Conservation (phyloP, 2,113 vertebrate genomes). For the Emydocephalus ijimae region DNA sequence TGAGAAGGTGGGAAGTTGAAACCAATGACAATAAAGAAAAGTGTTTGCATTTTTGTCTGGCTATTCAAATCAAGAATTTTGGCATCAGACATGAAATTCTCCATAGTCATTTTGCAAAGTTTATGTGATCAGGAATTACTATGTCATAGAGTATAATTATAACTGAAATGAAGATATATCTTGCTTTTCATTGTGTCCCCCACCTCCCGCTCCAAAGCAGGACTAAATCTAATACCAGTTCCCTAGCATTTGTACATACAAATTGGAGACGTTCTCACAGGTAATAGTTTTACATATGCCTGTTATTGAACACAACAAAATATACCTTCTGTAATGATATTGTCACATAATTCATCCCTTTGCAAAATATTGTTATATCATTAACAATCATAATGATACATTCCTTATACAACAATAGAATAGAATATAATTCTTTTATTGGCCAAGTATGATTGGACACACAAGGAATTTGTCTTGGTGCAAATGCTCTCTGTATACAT, state of each 20-base stretch:
- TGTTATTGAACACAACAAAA: neutral
- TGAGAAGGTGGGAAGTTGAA: neutral
- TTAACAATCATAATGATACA: neutral
- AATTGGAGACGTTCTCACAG: neutral
- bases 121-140: neutral
- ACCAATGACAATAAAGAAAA: neutral
- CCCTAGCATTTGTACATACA: neutral
- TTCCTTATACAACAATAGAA: neutral
- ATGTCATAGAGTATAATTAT: neutral
- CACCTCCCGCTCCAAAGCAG: neutral
- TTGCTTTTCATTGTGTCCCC: neutral
- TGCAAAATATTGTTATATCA: neutral
- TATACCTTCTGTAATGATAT: neutral
- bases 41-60: neutral
- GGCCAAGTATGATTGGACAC: too few relatives aligned
- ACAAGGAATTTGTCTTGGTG: too few relatives aligned
- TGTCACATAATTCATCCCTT: neutral
- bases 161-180: neutral
- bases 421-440: too few relatives aligned
- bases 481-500: too few relatives aligned
- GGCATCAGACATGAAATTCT: neutral
- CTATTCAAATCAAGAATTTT: neutral
- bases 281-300: neutral
- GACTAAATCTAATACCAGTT: neutral
- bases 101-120: neutral